phyloP scores from a whole-genome alignment of 1,140 invertebrate genomes.

The Anoplolepis gracilipes region DNA sequence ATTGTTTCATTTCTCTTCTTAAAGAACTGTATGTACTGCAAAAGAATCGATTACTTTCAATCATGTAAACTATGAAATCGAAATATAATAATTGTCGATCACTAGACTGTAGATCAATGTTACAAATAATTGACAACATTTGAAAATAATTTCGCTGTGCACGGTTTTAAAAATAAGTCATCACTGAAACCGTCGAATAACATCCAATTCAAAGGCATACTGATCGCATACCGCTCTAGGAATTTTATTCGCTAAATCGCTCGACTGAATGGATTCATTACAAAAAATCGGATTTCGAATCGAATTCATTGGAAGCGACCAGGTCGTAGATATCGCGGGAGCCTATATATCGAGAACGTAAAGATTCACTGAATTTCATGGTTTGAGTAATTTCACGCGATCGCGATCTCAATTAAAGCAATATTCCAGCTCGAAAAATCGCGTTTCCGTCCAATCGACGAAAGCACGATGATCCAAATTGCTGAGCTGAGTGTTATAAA shows the following conservation, averaged over 20 bases:
- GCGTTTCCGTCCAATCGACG: conserved; percentile 25
- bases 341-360: conserved; percentile 47
- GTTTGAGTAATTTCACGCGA: conserved; percentile 63
- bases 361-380: conserved; percentile 62
- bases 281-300: conserved; percentile 61
- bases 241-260: conserved; percentile 61
- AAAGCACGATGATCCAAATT: conserved; percentile 34
- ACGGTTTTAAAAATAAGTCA: conserved; percentile 50
- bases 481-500: conserved; percentile 9
- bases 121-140: not conserved
- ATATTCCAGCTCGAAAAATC: conserved; percentile 60
- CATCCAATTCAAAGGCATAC: conserved; percentile 25
- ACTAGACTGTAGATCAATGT: not conserved
- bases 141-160: not conserved
- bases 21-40: not conserved
- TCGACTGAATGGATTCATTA: conserved; percentile 61
- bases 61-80: not conserved
- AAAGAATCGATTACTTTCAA: not conserved
- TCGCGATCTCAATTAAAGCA: conserved; percentile 62
- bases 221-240: conserved; percentile 47
- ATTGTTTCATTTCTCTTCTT: not conserved
- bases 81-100: conserved; percentile 1
- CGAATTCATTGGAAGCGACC: conserved; percentile 50
- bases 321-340: conserved; percentile 43
- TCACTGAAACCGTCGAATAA: conserved; percentile 39